Base-by-base conservation (phyloP, 1,140 invertebrate genomes). In the Hycleus phaleratus region DNA sequence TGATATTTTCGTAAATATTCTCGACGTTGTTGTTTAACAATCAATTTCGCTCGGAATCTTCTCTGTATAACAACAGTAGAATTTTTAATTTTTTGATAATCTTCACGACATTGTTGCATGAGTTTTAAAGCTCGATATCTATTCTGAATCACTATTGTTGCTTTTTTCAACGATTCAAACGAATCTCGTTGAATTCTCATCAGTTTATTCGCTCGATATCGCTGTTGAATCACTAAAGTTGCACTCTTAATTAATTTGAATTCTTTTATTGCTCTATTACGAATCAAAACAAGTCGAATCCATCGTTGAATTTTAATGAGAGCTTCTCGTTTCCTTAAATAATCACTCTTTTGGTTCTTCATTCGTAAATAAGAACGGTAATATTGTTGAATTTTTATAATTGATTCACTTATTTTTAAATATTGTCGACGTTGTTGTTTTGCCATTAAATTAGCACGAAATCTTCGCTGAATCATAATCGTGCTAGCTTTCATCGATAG, bases 61-160 rank as follows among this genome's bases (percentile, higher is more conserved):
- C 40, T 67, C 66, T 85, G 82, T 40, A 85, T 70, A 2, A 60
- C 46, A 9, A 72, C 61, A 18, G 69, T 71, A 7, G 75, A 69
- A 3, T 66, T 60, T 57, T 69, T 72, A 5, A 77, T 59, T 38
- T 65, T 56, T 2, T 78, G 5, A 58, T 79, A 85, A 18, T 68
- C 44, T 8, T 69, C 53, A 61, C 74, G 68, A 8, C 68, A 63
- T 40, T 60, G 59, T 53, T 71, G 77, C 66, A 73, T 72, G 5
- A 50, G 10, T 3, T 73, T 49, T 46, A 70, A 68, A 6, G 73
- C 68, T 68, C 68, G 75, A 59, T 73, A 78, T 60, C 71, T 70
- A 3, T 39, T 66, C 68, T 85, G 82, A 38, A 85, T 69, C 2
- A 61, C 49, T 9, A 70, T 62, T 12, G 69, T 70, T 4, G 75